Base-by-base conservation (phyloP, 2,113 vertebrate genomes). In the Austrofundulus limnaeus region DNA sequence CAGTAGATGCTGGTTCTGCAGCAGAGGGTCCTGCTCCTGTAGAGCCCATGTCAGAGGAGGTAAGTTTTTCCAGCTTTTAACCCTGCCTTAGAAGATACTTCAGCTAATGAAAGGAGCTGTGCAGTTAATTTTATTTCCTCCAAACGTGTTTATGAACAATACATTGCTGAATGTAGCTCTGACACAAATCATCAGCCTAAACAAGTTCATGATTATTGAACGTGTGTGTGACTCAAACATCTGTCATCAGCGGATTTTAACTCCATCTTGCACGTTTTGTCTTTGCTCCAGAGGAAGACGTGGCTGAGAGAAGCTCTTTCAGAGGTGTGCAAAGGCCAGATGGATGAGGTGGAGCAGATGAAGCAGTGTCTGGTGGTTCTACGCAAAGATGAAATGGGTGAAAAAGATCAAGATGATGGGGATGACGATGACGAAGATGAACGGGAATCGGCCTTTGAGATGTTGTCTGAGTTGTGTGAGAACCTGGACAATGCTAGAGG, bases 401-500 rank as follows among this genome's bases (percentile, higher is more conserved):
- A 61, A 16, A 49, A 11, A 61, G 76, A 82, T 42, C 17, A 42
- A 46, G 80, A 68, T 5, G 69, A 67, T 42, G 80, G 62, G 63
- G 83, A 83, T 28, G 82, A 82, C 0, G n/a, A 58, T 0, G 82
- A 89, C 0, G 87, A 89, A 0, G 89, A 92, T 24, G 91, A 87
- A 70, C 86, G 88, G n/a, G 93, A 95, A 61, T 65, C 76, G 0
- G 94, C 92, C 3, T 88, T 97, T 59, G 94, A 96, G 76, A 37
- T 93, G 17, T 85, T 97, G 59, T 93, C 93, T 0, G 94, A 97
- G 47, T 82, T 96, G 66, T 96, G 94, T 70, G 95, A 96, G 70
- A 96, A 96, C 72, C 86, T 97, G 78, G 95, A 97, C 87, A 96
- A 97, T 2, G 95, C 95, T 0, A 85, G 94, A 92, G 95, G 95